phyloP scores from a whole-genome alignment of 1,140 invertebrate genomes.

The Anoplolepis gracilipes region DNA sequence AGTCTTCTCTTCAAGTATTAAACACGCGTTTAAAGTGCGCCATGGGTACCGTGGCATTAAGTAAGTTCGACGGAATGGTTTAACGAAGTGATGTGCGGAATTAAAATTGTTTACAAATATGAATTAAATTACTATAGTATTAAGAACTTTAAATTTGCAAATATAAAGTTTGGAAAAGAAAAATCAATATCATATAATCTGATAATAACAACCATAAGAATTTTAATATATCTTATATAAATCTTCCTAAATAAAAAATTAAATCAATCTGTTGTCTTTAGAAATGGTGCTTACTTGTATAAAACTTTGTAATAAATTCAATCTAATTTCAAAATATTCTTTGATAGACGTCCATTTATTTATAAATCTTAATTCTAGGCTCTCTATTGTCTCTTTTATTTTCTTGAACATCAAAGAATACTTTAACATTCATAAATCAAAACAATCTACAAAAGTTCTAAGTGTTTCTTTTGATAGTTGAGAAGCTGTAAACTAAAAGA shows the following conservation, averaged over 20 bases:
- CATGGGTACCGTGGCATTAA: slow-evolving; percentile 56
- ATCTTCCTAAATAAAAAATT: background rate
- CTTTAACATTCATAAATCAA: slow-evolving; percentile 23
- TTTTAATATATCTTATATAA: background rate
- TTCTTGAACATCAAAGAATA: slow-evolving; percentile 12
- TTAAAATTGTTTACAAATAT: background rate
- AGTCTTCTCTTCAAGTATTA: background rate
- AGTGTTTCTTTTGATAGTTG: background rate
- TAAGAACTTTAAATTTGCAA: background rate
- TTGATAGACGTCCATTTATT: background rate
- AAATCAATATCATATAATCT: background rate
- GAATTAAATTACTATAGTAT: background rate
- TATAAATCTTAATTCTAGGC: background rate
- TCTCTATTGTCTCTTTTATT: background rate
- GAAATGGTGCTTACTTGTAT: background rate
- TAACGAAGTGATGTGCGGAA: background rate
- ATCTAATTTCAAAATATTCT: background rate
- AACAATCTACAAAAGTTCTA: background rate
- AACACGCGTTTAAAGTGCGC: background rate
- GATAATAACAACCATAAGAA: background rate
- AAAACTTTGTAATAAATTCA: slow-evolving; percentile 4
- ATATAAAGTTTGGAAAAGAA: background rate
- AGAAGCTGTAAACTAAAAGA: background rate
- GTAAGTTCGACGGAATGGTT: slow-evolving; percentile 59
- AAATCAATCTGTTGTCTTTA: background rate